Base-by-base conservation (phyloP, 2,113 vertebrate genomes). In the Rhinolophus ferrumequinum region DNA sequence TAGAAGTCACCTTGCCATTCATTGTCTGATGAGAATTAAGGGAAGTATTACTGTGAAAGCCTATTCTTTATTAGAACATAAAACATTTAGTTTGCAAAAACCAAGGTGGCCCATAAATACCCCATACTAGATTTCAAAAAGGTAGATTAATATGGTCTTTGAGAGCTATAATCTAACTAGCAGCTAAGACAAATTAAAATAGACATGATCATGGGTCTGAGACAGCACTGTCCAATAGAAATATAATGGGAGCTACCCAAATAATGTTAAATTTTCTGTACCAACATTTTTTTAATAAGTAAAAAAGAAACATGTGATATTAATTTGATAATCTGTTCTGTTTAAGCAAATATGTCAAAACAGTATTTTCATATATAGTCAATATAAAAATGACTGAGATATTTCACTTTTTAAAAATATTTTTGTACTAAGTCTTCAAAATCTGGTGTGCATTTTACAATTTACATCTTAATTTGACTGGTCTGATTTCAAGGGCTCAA, bases 291-390 rank as follows among this genome's bases (percentile, higher is more conserved):
- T 69, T 62, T 26, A 26, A 18, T 50, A 70, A 30, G 38, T 8
- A 56, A 64, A 35, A 50, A 66, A 80, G 10, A 64, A 52, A 56
- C 2, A 70, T 8, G 13, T 56, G 35, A 95, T 52, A 54, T 47
- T 69, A 66, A 80, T 44, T 80, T 86, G 28, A 64, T 30, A 52
- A 60, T 79, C 13, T 77, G 75, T 50, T 47, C 75, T 64, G 72
- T 62, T 93, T 87, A 87, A 95, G 12, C 14, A 82, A 70, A 77
- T 82, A 70, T n/a, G n/a, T 50, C 38, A 47, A 54, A 95, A 83
- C 70, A 70, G 33, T 82, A 70, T 60, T 73, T 54, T 4, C 21
- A 58, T 19, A 82, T 11, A 38, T 28, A 85, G 80, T 90, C 15
- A 92, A 60, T 67, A 70, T 50, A 66, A 56, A 94, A 76, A 72